A percentile compares a stretch with the other conserved stretches of the same genome.
These are phyloP conservation scores for Megathymus violae DNA, from an alignment of 1,140 invertebrate genomes.

Conservation along the genomic window DNA sequence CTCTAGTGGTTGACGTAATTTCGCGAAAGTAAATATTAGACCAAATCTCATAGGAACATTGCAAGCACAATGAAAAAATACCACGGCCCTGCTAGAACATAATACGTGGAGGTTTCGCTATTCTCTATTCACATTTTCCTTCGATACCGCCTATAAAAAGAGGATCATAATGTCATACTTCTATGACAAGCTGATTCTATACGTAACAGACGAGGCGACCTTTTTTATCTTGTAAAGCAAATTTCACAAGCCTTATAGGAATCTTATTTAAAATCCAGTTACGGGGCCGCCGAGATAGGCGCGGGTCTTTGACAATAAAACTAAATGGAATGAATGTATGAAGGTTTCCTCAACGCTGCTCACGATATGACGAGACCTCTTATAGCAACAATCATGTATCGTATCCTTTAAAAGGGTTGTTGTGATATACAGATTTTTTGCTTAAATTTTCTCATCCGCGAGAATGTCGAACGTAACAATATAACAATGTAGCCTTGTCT, in stretches of 20 bases:
- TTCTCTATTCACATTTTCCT: conserved; percentile 31
- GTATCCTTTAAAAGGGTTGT: conserved; percentile 54
- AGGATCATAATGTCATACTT: conserved; percentile 65
- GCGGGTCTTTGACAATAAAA: conserved; percentile 79
- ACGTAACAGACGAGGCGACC: conserved; percentile 69
- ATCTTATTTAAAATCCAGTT: conserved; percentile 83
- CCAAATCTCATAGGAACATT: conserved; percentile 65
- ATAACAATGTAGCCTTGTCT: conserved; percentile 40
- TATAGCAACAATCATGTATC: conserved; percentile 58
- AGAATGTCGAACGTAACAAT: conserved; percentile 44
- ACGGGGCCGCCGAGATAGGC: conserved; percentile 73
- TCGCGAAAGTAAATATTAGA: conserved; percentile 74
- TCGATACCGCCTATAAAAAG: conserved; percentile 63
- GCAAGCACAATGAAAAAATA: conserved; percentile 65
- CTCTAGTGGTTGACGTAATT: conserved; percentile 70
- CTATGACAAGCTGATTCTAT: conserved; percentile 65
- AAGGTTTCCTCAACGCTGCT: conserved; percentile 68
- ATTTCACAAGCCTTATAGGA: conserved; percentile 69
- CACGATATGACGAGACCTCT: conserved; percentile 67
- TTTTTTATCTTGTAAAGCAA: conserved; percentile 80
- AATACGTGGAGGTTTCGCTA: conserved; percentile 24
- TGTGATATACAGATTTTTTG: conserved; percentile 55
- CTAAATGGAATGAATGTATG: conserved; percentile 81
- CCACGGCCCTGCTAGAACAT: conserved; percentile 36
- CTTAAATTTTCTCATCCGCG: conserved; percentile 44